A percentile compares a stretch with the other conserved stretches of the same genome.
Conservation (phyloP, 2,113 vertebrate species). For the Triplophysa tibetana region DNA sequence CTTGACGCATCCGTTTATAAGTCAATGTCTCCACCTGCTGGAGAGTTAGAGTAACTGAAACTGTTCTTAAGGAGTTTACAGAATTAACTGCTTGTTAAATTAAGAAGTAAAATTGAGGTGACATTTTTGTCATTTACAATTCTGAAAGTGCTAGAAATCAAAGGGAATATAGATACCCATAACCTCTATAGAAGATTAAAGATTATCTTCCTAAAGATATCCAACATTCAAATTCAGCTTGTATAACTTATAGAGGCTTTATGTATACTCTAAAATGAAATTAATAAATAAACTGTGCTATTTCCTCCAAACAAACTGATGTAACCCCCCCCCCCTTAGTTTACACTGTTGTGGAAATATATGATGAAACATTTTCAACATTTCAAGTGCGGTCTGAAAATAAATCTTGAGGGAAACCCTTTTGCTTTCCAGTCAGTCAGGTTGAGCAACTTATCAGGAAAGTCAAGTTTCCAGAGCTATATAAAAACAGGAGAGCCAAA, state of each 20-base stretch:
- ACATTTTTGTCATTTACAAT: too few species aligned
- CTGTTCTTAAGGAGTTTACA: neutral
- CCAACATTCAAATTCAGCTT: too few species aligned
- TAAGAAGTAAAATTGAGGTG: too few species aligned
- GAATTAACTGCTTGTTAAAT: too few species aligned
- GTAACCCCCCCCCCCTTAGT: neutral
- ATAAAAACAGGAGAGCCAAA: neutral
- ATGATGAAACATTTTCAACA: neutral
- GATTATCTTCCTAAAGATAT: too few species aligned
- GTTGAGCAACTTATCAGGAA: slow-evolving; percentile 20
- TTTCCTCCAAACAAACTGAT: neutral
- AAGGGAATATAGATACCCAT: too few species aligned
- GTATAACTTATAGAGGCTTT: too few species aligned
- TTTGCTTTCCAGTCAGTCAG: neutral
- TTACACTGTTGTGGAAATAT: neutral
- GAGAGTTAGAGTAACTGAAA: neutral
- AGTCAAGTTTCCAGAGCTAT: neutral
- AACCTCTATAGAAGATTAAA: too few species aligned
- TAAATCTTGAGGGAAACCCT: neutral
- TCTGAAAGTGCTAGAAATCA: too few species aligned
- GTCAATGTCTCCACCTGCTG: slow-evolving; percentile 19
- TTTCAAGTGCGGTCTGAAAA: neutral
- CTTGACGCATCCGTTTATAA: neutral
- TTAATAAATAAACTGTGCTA: too few species aligned
- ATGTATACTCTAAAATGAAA: too few species aligned